Conservation (phyloP, 2,797 vertebrate species). For the Phyllotis vaccarum region DNA sequence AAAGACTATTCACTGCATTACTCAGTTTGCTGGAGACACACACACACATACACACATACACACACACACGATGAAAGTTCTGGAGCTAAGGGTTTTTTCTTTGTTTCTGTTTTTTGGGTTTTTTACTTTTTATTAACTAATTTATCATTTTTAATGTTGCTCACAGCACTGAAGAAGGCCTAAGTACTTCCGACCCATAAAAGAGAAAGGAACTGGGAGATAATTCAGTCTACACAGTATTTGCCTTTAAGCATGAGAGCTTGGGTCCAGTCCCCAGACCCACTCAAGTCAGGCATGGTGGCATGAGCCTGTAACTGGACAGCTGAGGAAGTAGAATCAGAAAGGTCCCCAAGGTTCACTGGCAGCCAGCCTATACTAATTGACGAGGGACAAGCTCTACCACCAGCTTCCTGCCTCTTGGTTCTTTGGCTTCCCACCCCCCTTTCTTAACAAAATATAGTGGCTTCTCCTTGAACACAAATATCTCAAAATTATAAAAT, state of each 20-base stretch:
- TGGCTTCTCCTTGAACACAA: slow-evolving; percentile 96
- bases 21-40: not conserved
- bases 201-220: not conserved
- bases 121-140: slow-evolving; percentile 11
- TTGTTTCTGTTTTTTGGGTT: not conserved
- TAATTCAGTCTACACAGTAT: not conserved
- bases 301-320: not conserved
- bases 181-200: not conserved
- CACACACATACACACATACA: too few species aligned
- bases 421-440: slow-evolving; percentile 90
- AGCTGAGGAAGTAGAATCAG: not conserved
- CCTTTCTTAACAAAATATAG: slow-evolving; percentile 95
- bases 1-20: too few species aligned
- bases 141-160: not conserved
- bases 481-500: slow-evolving; percentile 90
- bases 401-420: slow-evolving; percentile 72
- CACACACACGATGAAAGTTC: not conserved
- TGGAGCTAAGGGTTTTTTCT: not conserved
- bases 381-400: too few species aligned
- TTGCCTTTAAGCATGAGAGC: not conserved
- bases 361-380: not conserved
- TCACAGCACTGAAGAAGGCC: not conserved
- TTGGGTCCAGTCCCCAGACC: not conserved
- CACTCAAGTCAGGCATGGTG: not conserved
- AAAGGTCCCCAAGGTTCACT: not conserved